Base-by-base conservation (phyloP, 2,888 invertebrate genomes). In the Oscheius onirici region DNA sequence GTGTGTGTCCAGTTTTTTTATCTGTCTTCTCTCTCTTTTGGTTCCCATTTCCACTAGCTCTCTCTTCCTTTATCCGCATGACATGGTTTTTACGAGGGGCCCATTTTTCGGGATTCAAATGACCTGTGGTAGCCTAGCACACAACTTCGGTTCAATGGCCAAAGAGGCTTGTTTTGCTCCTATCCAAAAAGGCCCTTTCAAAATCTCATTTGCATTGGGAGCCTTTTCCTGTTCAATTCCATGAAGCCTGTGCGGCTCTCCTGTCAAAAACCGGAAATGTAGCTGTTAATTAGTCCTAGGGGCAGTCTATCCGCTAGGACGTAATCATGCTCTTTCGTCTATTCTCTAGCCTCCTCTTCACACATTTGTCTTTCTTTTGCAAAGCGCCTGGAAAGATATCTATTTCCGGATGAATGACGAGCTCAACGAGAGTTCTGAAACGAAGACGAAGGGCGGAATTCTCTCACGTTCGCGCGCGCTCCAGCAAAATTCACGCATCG, bases 401-500 rank as follows among this genome's bases (percentile, higher is more conserved):
- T 46, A 20, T 20, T 51, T 51, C 51, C 51, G 22, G 20, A 11
- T 51, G 51, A 20, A 15, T 51, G 20, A 51, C 20, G 20, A 51
- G 51, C 22, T 20, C 51, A 20, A 51, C 20, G 51, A 51, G 24
- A 22, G n/a, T 46, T 20, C 46, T 24, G 52, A 52, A 52, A 52
- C 22, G 13, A 22, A 52, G 24, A 52, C 3, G 22, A 52, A 43
- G 22, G 43, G 58, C 58, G 58, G 58, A 41, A 58, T 58, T 58
- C 43, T 58, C 58, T 41, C 58, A 58, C 41, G 58, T 58, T 58
- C 58, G 40, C n/a, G 34, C 43, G 40, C 58, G 41, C n/a, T n/a
- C 34, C 34, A 34, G 34, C 34, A 34, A 41, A 58, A 58, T 58
- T 58, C 58, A 58, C 58, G 58, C 58, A 58, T 58, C 58, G 40